These are phyloP conservation scores for Norana najaformis DNA, from an alignment of 2,888 invertebrate genomes.

Conservation along the genomic window DNA sequence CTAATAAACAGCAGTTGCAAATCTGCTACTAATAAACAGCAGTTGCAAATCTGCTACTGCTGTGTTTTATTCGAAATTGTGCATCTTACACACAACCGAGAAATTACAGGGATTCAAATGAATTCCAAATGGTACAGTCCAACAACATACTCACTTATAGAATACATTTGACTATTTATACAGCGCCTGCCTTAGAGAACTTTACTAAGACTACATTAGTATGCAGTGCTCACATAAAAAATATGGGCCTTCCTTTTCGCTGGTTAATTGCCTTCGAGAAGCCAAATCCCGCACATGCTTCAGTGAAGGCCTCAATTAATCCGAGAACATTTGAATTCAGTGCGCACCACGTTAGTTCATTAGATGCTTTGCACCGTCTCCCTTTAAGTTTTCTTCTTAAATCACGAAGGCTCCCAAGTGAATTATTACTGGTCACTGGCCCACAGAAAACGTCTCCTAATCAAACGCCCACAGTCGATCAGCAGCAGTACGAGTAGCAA, in stretches of 20 bases:
- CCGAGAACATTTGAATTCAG: neutral
- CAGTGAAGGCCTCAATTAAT: neutral
- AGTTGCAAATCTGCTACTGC: neutral
- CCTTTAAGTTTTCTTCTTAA: neutral
- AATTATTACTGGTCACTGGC: no score
- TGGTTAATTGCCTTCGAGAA: neutral
- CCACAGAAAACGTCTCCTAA: neutral
- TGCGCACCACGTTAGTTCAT: neutral
- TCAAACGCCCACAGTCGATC: neutral
- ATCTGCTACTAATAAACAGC: neutral
- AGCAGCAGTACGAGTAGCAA: neutral
- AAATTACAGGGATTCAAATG: neutral
- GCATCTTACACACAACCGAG: neutral
- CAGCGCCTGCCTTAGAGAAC: neutral
- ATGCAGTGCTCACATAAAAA: neutral
- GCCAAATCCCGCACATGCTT: neutral
- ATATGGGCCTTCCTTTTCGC: neutral
- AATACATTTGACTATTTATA: neutral
- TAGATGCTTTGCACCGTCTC: neutral
- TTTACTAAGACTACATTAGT: neutral
- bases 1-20: no score
- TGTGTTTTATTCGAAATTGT: neutral
- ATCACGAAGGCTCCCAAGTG: neutral
- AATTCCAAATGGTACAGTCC: neutral
- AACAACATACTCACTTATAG: neutral